Evolutionary conservation across 2,797 vertebrate genomes (phyloP).

Genomic region (Myripristis murdjan): DNA sequence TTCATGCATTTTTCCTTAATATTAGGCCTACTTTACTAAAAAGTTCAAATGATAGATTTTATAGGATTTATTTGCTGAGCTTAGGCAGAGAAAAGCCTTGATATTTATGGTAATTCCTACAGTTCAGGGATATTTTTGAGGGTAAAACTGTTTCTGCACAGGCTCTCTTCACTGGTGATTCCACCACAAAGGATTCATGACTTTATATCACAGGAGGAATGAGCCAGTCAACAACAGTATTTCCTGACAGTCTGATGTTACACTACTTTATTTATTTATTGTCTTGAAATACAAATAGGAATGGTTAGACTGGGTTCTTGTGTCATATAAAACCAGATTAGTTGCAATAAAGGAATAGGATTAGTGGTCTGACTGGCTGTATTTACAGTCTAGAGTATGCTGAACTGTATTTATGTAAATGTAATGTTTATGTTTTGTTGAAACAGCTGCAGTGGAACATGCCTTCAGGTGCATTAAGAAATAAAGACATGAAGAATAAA

Average conservation of each 20-base stretch:
- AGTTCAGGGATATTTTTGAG: conserved; percentile 21
- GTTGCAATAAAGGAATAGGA: not conserved
- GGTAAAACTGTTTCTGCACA: conserved; percentile 7
- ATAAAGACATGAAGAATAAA: conserved; percentile 40
- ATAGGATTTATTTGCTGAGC: not conserved
- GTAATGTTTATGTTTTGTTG: conserved; percentile 43
- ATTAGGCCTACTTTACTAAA: not conserved
- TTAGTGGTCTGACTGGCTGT: conserved; percentile 6
- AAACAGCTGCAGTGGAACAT: conserved; percentile 45
- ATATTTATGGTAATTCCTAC: conserved; percentile 8
- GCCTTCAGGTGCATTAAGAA: conserved; percentile 59
- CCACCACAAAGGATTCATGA: not conserved
- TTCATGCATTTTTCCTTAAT: too few species aligned
- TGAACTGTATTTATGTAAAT: conserved; percentile 45
- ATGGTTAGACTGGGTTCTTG: not conserved
- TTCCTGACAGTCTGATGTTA: conserved; percentile 6
- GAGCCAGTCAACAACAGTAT: not conserved
- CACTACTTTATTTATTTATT: not conserved
- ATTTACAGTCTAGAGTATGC: conserved; percentile 6
- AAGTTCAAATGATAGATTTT: conserved; percentile 12
- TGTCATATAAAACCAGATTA: conserved; percentile 8
- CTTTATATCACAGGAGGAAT: conserved; percentile 18
- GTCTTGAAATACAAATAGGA: not conserved
- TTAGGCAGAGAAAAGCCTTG: conserved; percentile 17
- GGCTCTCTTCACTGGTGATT: conserved; percentile 1